These are phyloP conservation scores for Melikaiella ostensackeni DNA, from an alignment of 2,888 invertebrate genomes.

Conservation along the genomic window DNA sequence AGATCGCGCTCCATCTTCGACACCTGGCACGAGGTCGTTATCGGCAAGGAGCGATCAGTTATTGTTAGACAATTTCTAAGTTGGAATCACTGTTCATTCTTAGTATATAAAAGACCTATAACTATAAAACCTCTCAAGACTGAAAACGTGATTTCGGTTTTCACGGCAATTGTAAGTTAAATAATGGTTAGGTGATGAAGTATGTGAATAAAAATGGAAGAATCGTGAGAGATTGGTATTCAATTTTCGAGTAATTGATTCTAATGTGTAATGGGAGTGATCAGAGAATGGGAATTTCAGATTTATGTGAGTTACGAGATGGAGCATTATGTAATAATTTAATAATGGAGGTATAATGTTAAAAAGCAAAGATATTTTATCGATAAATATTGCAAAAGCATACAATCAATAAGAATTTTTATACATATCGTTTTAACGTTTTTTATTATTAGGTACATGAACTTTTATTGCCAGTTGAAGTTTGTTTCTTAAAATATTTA, in stretches of 20 bases:
- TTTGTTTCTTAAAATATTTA: too few species aligned
- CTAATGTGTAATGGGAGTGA: not conserved
- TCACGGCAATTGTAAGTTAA: slow-evolving; percentile 21
- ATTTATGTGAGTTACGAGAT: slow-evolving; percentile 1
- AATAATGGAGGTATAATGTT: not conserved
- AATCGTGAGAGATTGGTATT: not conserved
- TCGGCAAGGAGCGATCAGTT: slow-evolving; percentile 17
- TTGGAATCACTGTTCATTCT: slow-evolving; percentile 5
- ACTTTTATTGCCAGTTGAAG: too few species aligned
- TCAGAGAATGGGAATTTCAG: not conserved
- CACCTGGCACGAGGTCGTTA: slow-evolving; percentile 32
- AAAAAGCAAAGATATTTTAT: not conserved
- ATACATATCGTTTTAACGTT: not conserved
- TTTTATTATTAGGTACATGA: not conserved
- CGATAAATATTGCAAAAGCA: slow-evolving; percentile 1
- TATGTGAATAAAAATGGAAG: not conserved
- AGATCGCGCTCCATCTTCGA: slow-evolving; percentile 37
- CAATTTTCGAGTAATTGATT: not conserved
- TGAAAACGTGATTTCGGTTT: slow-evolving; percentile 23
- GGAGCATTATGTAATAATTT: not conserved
- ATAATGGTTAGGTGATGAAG: not conserved
- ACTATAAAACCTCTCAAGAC: slow-evolving; percentile 5
- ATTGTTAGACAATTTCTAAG: slow-evolving; percentile 21
- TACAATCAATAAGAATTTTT: not conserved
- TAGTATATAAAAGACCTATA: slow-evolving; percentile 3